Base-by-base conservation (phyloP, 2,888 invertebrate genomes). In the Bombylius discolor region DNA sequence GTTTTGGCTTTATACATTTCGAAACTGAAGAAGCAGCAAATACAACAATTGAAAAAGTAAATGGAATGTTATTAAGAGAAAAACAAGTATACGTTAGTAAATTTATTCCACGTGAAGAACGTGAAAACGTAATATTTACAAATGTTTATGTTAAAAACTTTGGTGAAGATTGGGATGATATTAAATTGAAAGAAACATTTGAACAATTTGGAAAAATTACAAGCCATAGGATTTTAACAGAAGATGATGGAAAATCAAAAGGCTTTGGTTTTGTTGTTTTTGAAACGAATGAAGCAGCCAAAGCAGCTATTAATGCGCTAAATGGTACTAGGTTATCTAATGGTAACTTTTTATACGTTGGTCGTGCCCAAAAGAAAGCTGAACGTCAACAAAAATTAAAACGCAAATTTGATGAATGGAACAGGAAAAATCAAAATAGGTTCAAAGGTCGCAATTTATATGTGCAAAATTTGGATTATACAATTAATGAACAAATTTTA, bases 191-290 rank as follows among this genome's bases (percentile, higher is more conserved):
- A n/a, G n/a, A n/a, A n/a, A n/a, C n/a, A n/a, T n/a, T n/a, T n/a
- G n/a, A n/a, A n/a, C n/a, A n/a, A n/a, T n/a, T n/a, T n/a, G n/a
- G n/a, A n/a, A n/a, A n/a, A n/a, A n/a, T n/a, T n/a, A n/a, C n/a
- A n/a, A n/a, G n/a, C n/a, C n/a, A n/a, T n/a, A n/a, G n/a, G n/a
- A n/a, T n/a, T n/a, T n/a, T n/a, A n/a, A 85, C 83, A 67, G 90
- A 89, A 70, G 93, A 94, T 63, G 89, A 90, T 71, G 94, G 94
- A 8, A 87, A 89, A 71, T 89, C 92, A n/a, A 90, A 93, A 73
- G 98, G 99, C 36, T 99, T 99, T 76, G 99, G 99, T 39, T 99
- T 99, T 79, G 98, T 99, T 56, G 96, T 96, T 48, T 99, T 90
- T 77, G 95, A 97, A 74, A 92, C 92, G 68, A 91, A 97, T 33